Conservation (phyloP, 2,113 vertebrate genomes). For the Trochalopteron elliotii region DNA sequence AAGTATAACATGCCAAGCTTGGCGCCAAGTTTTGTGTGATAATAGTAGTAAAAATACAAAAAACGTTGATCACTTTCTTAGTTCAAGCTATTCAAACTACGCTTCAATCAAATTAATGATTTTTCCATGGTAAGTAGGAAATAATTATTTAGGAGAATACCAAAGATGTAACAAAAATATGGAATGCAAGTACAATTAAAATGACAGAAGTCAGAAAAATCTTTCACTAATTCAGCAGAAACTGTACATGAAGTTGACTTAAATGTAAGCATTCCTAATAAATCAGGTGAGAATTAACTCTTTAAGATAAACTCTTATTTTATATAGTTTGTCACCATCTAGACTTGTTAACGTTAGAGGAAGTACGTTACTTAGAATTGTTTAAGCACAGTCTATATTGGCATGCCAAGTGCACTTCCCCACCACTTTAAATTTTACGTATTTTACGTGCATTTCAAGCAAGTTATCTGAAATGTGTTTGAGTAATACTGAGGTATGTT, state of each 20-base stretch:
- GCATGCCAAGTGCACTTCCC: not conserved
- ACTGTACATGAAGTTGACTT: not conserved
- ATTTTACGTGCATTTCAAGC: not conserved
- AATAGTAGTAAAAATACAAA: not conserved
- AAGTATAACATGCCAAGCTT: not conserved
- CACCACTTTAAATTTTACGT: not conserved
- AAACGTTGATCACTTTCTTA: not conserved
- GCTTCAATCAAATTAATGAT: not conserved
- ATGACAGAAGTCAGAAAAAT: not conserved
- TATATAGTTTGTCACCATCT: not conserved
- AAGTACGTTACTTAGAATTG: not conserved
- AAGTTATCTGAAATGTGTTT: not conserved
- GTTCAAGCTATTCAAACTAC: not conserved
- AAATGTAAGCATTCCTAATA: not conserved
- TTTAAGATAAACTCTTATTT: not conserved
- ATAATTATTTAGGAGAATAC: not conserved
- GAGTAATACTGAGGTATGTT: not conserved
- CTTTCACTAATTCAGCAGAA: not conserved
- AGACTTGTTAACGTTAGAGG: not conserved
- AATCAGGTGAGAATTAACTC: not conserved
- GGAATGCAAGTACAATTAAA: not conserved
- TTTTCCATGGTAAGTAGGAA: not conserved
- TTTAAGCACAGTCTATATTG: not conserved
- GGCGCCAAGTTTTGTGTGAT: not conserved
- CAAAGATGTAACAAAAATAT: not conserved